A percentile compares a stretch with the other conserved stretches of the same genome.
These are phyloP conservation scores for Myrmophylax atrothorax DNA, from an alignment of 2,113 vertebrate genomes.

Conservation along the genomic window DNA sequence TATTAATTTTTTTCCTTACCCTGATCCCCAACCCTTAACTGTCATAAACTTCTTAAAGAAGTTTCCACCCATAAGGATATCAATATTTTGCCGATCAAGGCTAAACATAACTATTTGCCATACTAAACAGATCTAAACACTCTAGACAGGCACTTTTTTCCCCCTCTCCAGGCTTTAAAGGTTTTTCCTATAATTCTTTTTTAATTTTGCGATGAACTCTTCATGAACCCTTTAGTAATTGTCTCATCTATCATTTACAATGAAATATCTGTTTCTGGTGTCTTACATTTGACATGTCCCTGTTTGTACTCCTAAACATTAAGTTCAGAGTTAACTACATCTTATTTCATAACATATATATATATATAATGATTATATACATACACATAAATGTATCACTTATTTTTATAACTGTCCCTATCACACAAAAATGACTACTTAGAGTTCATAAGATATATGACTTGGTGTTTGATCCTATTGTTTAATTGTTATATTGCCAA, in stretches of 20 bases:
- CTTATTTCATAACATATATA: neutral
- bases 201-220: neutral
- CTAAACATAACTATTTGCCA: neutral
- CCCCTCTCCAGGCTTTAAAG: neutral
- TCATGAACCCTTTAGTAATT: neutral
- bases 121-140: neutral
- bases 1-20: neutral
- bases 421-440: neutral
- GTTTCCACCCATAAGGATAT: neutral
- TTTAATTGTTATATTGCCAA: neutral
- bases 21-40: rapidly evolving
- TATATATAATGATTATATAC: neutral
- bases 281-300: neutral
- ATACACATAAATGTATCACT: neutral
- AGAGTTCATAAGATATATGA: neutral
- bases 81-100: neutral
- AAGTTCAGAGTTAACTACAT: neutral
- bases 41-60: neutral
- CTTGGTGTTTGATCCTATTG: neutral
- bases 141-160: neutral
- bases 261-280: neutral
- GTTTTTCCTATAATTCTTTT: neutral
- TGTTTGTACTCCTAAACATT: neutral
- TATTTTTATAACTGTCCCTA: neutral
- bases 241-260: rapidly evolving